Conservation (phyloP, 2,113 vertebrate genomes). For the Oreotrochilus melanogaster region DNA sequence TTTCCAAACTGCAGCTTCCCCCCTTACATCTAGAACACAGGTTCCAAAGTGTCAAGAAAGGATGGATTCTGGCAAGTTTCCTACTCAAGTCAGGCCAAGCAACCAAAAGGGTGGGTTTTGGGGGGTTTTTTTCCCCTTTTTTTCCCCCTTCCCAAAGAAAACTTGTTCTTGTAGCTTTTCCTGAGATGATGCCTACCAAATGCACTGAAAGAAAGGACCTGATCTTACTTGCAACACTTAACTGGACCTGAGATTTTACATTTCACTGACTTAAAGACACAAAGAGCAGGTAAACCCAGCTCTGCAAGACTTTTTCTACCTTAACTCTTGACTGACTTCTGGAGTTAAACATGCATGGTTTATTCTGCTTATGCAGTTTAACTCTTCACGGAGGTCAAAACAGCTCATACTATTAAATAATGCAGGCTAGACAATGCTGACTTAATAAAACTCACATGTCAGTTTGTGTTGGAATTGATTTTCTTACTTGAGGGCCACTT, state of each 20-base stretch:
- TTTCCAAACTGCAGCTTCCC: not conserved
- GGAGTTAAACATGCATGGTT: not conserved
- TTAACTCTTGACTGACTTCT: constrained; percentile 1
- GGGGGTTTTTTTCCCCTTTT: no score
- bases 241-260: not conserved
- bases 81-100: not conserved
- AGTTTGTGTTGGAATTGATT: constrained; percentile 77
- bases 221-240: not conserved
- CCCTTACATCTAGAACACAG: not conserved
- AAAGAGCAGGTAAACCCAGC: not conserved
- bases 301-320: not conserved
- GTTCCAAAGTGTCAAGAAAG: not conserved
- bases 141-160: not conserved
- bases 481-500: constrained; percentile 66
- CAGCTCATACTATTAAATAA: constrained; percentile 75
- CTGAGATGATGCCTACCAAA: not conserved
- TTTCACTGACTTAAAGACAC: not conserved
- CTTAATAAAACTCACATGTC: constrained; percentile 78
- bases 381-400: constrained; percentile 70
- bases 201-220: not conserved
- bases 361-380: constrained; percentile 63
- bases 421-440: constrained; percentile 68
- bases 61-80: not conserved
- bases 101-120: not conserved
- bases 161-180: not conserved